phyloP scores from a whole-genome alignment of 2,113 vertebrate genomes.

The Scopus umbretta region DNA sequence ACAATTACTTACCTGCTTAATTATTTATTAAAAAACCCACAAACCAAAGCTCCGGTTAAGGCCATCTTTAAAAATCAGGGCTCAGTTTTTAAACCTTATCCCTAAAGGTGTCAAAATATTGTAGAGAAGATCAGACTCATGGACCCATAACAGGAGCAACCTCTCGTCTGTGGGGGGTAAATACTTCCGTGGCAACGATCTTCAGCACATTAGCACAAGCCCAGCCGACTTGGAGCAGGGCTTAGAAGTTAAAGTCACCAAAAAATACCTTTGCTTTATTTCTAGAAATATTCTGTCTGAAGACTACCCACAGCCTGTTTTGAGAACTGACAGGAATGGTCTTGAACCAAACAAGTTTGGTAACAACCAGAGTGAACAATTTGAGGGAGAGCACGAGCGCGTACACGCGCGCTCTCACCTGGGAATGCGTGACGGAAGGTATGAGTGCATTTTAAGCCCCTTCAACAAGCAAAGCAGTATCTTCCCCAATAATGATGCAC shows the following conservation, averaged over 20 bases:
- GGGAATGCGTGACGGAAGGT: fast-evolving
- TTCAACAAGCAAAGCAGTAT: background rate
- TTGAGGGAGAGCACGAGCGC: fast-evolving
- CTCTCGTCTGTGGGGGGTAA: background rate
- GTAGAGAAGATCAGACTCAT: background rate
- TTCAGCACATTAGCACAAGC: fast-evolving
- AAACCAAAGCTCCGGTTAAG: background rate
- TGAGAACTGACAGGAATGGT: background rate
- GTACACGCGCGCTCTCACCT: fast-evolving
- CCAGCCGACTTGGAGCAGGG: too few species aligned
- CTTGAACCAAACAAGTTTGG: background rate
- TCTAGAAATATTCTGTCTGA: background rate
- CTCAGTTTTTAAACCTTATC: background rate
- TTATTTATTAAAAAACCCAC: background rate
- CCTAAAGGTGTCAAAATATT: background rate
- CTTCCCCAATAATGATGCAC: background rate
- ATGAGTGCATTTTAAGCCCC: fast-evolving
- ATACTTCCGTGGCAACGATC: background rate
- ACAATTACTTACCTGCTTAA: background rate
- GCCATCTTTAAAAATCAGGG: background rate
- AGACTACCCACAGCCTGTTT: background rate
- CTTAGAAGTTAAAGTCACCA: background rate
- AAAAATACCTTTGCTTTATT: background rate
- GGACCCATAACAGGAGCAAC: background rate
- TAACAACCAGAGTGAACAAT: background rate